Evolutionary conservation across 2,888 invertebrate species (phyloP).

Genomic region (Trilocha varians): DNA sequence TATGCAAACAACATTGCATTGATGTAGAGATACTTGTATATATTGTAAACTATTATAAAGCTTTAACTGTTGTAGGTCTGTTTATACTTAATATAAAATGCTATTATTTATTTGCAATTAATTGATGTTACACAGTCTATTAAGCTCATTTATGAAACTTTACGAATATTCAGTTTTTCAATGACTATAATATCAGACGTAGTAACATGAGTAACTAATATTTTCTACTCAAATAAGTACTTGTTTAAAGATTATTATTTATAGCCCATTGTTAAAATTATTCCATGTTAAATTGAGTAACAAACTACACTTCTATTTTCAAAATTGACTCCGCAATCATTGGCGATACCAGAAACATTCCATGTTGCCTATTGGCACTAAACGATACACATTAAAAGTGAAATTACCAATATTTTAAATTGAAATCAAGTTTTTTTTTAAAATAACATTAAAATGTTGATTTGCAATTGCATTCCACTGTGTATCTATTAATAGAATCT

Average conservation of each 20-base stretch:
- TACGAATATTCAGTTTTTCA: no score
- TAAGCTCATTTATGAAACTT: no score
- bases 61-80: conserved; percentile 63
- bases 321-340: background rate
- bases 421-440: no score
- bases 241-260: no score
- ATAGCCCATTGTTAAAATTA: no score
- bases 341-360: background rate
- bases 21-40: conserved; percentile 52
- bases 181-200: no score
- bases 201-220: no score
- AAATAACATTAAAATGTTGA: conserved; percentile 9
- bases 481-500: conserved; percentile 30
- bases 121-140: conserved; percentile 7
- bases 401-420: no score
- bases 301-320: no score
- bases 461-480: conserved; percentile 48
- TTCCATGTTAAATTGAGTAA: no score
- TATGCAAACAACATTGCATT: conserved; percentile 23
- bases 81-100: conserved; percentile 24
- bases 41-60: conserved; percentile 67
- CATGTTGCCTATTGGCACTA: background rate
- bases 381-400: background rate
- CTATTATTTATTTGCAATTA: conserved; percentile 44
- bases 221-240: no score